Base-by-base conservation (phyloP, 2,797 vertebrate genomes). In the Tachyglossus aculeatus region DNA sequence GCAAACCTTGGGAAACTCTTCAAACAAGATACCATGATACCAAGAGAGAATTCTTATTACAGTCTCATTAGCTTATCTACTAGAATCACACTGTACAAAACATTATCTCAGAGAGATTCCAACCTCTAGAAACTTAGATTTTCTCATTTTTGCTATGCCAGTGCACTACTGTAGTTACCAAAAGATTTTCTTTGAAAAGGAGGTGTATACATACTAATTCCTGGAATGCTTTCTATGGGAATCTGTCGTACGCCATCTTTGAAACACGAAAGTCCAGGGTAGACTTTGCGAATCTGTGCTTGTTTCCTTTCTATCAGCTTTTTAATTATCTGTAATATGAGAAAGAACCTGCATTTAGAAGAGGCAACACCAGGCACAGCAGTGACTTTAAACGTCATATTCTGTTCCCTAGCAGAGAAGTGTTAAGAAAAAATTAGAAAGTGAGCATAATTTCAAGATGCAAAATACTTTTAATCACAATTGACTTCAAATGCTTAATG, bases 241-340 rank as follows among this genome's bases (percentile, higher is more conserved):
- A 99, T 99, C 90, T 99, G 98, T 54, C 96, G 95, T 64, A 99
- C 96, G 87, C 98, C 98, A 67, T 99, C 98, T 89, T 98, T 99
- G 92, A 99, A 99, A 89, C 96, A 98, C 57, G 97, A 97, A 84
- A 99, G 95, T 24, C 98, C 98, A 10, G 98, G 98, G 71, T 99
- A 99, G 81, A 99, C 97, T 86, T 98, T 99, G 76, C 96, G 93
- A 88, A 99, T 99, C 90, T 99, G 97, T 67, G 96, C 95, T 92
- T 99, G 98, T 77, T 98, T 99, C 81, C 98, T 93, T 93, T 99
- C 98, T 32, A 99, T 98, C 85, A 99, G 92, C 88, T 99, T 99
- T 90, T 99, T 99, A 83, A 99, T 99, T 66, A 99, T 99, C 98
- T 99, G 92, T 74, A 87, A 88, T 50, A 6, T 78, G 1, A 82